These are phyloP conservation scores for Caenorhabditis remanei DNA, from an alignment of 1,140 invertebrate genomes.

Conservation along the genomic window DNA sequence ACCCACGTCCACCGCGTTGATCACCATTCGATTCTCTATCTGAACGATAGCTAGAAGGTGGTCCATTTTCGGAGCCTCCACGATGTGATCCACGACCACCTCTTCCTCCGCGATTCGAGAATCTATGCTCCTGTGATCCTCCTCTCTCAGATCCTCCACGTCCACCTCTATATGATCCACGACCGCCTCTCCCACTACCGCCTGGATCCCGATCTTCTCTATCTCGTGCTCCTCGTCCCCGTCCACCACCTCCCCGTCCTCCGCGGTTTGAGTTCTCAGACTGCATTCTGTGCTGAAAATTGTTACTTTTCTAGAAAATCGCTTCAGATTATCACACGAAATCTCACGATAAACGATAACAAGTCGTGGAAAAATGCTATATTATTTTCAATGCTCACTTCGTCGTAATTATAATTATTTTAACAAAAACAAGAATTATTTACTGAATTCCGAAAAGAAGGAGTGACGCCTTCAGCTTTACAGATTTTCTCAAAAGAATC, in stretches of 20 bases:
- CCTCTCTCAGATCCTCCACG: background rate
- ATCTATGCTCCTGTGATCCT: too few species aligned
- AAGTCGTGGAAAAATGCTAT: constrained; percentile 47
- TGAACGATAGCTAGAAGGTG: background rate
- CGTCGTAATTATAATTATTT: constrained; percentile 5
- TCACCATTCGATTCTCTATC: background rate
- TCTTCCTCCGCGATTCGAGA: background rate
- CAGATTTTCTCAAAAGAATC: constrained; percentile 55
- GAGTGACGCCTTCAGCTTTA: background rate
- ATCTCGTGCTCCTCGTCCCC: background rate
- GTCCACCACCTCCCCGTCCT: background rate
- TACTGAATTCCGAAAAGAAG: background rate
- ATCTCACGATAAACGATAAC: constrained; percentile 55
- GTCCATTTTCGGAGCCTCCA: background rate
- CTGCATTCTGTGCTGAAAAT: constrained; percentile 50
- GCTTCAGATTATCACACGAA: background rate
- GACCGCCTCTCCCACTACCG: background rate
- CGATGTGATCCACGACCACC: background rate
- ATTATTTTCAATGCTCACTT: constrained; percentile 56
- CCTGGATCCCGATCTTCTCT: background rate
- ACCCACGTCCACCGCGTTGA: background rate
- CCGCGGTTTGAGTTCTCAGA: background rate
- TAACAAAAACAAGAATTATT: constrained; percentile 27
- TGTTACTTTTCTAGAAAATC: constrained; percentile 10
- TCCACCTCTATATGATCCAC: constrained; percentile 2